Evolutionary conservation across 2,888 invertebrate genomes (phyloP).

Genomic region (Sicus ferrugineus): DNA sequence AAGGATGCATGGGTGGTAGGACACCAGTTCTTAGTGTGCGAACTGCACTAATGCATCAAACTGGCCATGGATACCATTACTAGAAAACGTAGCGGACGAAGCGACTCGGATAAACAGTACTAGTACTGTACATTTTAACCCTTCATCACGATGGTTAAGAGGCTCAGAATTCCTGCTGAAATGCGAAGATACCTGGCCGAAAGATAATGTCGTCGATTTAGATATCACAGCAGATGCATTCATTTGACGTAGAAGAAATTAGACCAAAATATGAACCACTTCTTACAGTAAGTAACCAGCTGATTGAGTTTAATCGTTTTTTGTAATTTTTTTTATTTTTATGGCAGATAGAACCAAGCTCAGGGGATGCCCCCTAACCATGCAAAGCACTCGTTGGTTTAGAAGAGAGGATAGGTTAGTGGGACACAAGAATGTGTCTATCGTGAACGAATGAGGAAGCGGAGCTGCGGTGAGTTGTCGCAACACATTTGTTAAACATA

Average conservation of each 20-base stretch:
- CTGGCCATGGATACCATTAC: conserved; percentile 12
- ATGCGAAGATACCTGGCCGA: background rate
- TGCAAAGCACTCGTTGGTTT: too few species aligned
- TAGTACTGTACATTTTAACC: background rate
- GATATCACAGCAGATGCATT: background rate
- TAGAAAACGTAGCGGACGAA: conserved; percentile 17
- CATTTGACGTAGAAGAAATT: background rate
- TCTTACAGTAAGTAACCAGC: background rate
- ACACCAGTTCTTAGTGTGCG: too few species aligned
- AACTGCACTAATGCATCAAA: conserved; percentile 4
- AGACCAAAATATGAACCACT: conserved; percentile 13
- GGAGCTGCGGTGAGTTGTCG: too few species aligned
- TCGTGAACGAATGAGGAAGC: too few species aligned
- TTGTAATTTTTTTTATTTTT: too few species aligned
- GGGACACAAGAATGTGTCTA: too few species aligned
- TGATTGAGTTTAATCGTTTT: conserved; percentile 15
- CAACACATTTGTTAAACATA: too few species aligned
- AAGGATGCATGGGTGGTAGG: too few species aligned
- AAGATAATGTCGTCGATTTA: background rate
- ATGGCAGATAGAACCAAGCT: too few species aligned
- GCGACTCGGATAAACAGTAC: background rate
- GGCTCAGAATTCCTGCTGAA: conserved; percentile 7
- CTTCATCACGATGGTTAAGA: conserved; percentile 4
- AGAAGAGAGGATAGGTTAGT: too few species aligned
- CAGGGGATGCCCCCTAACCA: too few species aligned